A percentile compares a stretch with the other conserved stretches of the same genome.
Evolutionary conservation across 2,113 vertebrate genomes (phyloP).

Genomic region (Pseudorectes ferrugineus): DNA sequence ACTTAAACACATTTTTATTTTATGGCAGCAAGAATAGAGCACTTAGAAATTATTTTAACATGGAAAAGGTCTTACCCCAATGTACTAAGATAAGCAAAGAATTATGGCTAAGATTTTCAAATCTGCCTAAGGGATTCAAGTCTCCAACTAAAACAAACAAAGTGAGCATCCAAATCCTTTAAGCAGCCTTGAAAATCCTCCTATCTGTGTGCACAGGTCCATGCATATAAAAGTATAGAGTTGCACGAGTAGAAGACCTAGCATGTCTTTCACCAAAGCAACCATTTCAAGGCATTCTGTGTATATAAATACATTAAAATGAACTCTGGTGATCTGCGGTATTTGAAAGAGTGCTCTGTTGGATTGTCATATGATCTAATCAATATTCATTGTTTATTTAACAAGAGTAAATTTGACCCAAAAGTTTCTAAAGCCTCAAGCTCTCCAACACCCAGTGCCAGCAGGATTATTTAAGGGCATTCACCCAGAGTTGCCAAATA

Average conservation of each 20-base stretch:
- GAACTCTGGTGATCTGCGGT: neutral
- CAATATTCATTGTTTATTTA: constrained; percentile 3
- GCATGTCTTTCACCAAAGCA: neutral
- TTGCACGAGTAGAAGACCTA: neutral
- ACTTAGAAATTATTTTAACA: neutral
- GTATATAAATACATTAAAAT: neutral
- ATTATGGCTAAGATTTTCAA: neutral
- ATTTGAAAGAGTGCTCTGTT: neutral
- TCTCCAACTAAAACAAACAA: neutral
- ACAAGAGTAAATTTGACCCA: neutral
- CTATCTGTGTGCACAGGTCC: neutral
- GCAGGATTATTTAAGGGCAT: neutral
- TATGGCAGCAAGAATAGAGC: neutral
- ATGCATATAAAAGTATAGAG: neutral
- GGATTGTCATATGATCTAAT: neutral
- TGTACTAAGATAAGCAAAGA: neutral
- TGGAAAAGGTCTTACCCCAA: neutral
- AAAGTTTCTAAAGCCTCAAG: neutral
- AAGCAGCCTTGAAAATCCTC: neutral
- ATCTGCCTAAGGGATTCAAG: neutral
- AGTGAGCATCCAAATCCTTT: neutral
- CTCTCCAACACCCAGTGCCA: neutral
- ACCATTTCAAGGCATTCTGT: neutral
- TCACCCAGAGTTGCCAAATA: neutral
- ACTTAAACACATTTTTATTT: neutral